phyloP scores from a whole-genome alignment of 2,797 vertebrate genomes.

The Pogoniulus pusillus region DNA sequence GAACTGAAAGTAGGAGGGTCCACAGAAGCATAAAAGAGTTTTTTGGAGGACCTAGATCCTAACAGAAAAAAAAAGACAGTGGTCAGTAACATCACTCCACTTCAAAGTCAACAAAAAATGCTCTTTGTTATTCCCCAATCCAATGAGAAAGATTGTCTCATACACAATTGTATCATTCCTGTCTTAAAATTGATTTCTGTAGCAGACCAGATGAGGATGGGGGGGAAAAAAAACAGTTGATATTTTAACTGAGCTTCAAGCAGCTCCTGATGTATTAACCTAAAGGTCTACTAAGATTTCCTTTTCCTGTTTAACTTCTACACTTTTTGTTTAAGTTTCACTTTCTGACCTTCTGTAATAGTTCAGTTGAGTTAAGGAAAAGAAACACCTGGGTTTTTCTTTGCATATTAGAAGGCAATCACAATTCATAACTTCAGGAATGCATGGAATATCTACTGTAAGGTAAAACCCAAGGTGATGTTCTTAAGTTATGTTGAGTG shows the following conservation, averaged over 20 bases:
- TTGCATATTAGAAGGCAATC: neutral
- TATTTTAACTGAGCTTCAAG: conserved; percentile 31
- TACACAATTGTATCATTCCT: neutral
- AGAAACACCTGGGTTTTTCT: neutral
- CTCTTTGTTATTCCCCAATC: neutral
- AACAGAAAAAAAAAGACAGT: neutral
- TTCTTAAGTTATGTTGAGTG: neutral
- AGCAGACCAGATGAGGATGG: neutral
- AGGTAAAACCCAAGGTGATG: neutral
- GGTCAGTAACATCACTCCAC: neutral
- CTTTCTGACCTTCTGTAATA: conserved; percentile 7
- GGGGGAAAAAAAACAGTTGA: neutral
- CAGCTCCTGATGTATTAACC: conserved; percentile 5
- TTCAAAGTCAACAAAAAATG: neutral
- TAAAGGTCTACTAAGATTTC: conserved; percentile 6
- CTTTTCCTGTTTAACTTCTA: conserved; percentile 12
- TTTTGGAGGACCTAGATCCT: neutral
- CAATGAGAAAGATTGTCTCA: neutral
- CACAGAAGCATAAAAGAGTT: neutral
- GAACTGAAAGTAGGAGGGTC: neutral
- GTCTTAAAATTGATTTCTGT: conserved; percentile 28
- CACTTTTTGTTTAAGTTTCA: neutral
- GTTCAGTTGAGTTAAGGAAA: neutral
- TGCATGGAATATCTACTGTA: neutral
- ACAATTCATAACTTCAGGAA: neutral